Conservation (phyloP, 2,888 invertebrate species). For the Philereme transversata region DNA sequence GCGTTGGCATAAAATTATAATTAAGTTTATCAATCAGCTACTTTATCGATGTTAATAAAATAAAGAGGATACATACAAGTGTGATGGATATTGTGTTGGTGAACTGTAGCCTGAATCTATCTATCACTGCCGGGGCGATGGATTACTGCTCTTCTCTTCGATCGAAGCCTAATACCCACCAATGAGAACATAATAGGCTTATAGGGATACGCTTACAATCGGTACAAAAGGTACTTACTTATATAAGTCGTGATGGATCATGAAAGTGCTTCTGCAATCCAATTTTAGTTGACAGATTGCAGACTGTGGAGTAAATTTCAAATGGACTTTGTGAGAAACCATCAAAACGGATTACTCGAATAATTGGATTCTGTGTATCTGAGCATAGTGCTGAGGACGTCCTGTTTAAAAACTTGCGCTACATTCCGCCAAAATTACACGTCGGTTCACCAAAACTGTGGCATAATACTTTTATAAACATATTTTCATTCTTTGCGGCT, state of each 20-base stretch:
- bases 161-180: neutral
- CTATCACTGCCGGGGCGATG: too few relatives aligned
- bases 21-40: too few relatives aligned
- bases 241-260: slow-evolving; percentile 15
- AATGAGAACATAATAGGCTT: slow-evolving; percentile 1
- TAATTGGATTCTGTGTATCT: slow-evolving; percentile 21
- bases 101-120: too few relatives aligned
- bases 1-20: too few relatives aligned
- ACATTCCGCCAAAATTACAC: slow-evolving; percentile 7
- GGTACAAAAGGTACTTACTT: slow-evolving; percentile 3
- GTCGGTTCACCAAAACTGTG: neutral
- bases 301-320: slow-evolving; percentile 17
- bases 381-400: slow-evolving; percentile 11
- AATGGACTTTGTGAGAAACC: slow-evolving; percentile 23
- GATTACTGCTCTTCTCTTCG: neutral
- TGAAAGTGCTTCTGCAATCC: slow-evolving; percentile 16
- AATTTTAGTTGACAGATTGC: slow-evolving; percentile 20
- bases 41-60: too few relatives aligned
- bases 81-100: too few relatives aligned
- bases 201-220: slow-evolving; percentile 1
- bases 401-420: slow-evolving; percentile 24
- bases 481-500: too few relatives aligned
- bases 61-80: too few relatives aligned
- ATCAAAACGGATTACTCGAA: slow-evolving; percentile 23
- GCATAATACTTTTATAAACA: too few relatives aligned